These are phyloP conservation scores for Asobara japonica DNA, from an alignment of 1,140 invertebrate genomes.

Conservation along the genomic window DNA sequence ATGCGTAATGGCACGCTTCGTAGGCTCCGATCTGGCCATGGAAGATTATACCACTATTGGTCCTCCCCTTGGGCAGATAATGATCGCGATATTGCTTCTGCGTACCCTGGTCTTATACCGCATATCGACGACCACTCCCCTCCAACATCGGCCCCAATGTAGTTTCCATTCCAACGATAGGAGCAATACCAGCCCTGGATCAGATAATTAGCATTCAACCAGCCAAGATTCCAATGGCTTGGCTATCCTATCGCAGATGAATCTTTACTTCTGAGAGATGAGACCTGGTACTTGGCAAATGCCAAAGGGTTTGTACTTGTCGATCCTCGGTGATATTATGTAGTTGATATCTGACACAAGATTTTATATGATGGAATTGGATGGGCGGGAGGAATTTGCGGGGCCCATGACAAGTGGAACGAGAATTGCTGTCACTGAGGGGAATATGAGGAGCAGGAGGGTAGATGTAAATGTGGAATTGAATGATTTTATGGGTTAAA, in stretches of 20 bases:
- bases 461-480: too few relatives aligned
- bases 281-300: conserved; percentile 9
- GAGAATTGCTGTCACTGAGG: background rate
- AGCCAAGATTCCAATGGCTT: conserved; percentile 26
- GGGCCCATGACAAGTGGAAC: background rate
- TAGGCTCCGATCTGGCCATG: conserved; percentile 48
- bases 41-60: conserved; percentile 53
- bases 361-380: background rate
- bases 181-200: conserved; percentile 41
- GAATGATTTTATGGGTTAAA: too few relatives aligned
- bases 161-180: conserved; percentile 8
- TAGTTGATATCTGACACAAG: background rate
- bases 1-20: conserved; percentile 61
- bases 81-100: conserved; percentile 60
- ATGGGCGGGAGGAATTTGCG: background rate
- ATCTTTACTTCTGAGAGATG: conserved; percentile 25
- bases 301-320: conserved; percentile 11
- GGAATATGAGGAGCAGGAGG: too few relatives aligned
- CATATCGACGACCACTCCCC: conserved; percentile 34
- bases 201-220: conserved; percentile 58
- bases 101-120: conserved; percentile 38
- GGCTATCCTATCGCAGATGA: conserved; percentile 14
- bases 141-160: background rate
- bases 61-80: conserved; percentile 44
- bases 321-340: conserved; percentile 13